Conservation (phyloP, 53 echinoderm and acorn worm species). For the Echinarachnius parma region DNA sequence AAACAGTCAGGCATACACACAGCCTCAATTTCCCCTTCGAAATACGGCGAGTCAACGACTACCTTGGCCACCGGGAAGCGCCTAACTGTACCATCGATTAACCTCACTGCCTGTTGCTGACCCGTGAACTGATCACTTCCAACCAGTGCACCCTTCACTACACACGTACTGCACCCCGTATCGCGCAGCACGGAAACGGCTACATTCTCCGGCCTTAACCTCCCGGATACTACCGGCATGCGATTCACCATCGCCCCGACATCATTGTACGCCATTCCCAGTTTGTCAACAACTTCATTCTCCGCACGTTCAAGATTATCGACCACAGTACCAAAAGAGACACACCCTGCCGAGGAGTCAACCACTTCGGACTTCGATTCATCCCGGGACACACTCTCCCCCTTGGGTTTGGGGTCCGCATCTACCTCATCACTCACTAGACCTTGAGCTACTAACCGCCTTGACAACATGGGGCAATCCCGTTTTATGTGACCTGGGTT, state of each 20-base stretch:
- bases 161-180: constrained; percentile 54
- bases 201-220: not conserved
- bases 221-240: constrained; percentile 16
- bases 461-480: constrained; percentile 14
- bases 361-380: not conserved
- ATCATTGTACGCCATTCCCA: constrained; percentile 11
- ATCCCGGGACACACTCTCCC: not conserved
- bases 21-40: constrained; percentile 47
- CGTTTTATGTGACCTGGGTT: constrained; percentile 26
- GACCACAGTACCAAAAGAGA: not conserved
- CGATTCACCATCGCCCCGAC: constrained; percentile 1
- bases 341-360: not conserved
- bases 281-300: too few relatives aligned
- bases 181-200: constrained; percentile 46
- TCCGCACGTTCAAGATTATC: not conserved
- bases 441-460: not conserved
- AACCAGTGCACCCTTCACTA: constrained; percentile 47
- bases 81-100: constrained; percentile 60
- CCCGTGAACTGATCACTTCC: constrained; percentile 26
- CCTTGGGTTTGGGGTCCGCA: not conserved
- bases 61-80: constrained; percentile 43
- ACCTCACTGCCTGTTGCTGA: constrained; percentile 25
- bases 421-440: not conserved
- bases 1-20: constrained; percentile 52
- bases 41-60: constrained; percentile 50